These are phyloP conservation scores for Podiceps cristatus DNA, from an alignment of 2,113 vertebrate genomes.

Conservation along the genomic window DNA sequence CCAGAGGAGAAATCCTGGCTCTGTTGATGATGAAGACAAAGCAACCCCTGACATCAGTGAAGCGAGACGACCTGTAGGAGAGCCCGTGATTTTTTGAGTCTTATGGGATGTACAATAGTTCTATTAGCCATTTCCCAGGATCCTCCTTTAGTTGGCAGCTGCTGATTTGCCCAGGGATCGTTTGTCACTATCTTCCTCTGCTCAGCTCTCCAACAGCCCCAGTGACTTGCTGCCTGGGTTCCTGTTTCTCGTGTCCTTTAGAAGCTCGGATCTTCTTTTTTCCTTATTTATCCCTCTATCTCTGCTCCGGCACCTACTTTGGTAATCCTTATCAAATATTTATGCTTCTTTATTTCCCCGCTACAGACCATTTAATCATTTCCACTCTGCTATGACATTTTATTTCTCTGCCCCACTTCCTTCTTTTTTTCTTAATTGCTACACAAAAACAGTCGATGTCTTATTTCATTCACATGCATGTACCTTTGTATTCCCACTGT, in stretches of 20 bases:
- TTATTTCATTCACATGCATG: neutral
- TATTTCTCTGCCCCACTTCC: neutral
- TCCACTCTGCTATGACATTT: neutral
- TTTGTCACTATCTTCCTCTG: neutral
- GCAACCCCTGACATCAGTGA: neutral
- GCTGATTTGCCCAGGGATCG: neutral
- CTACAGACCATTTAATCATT: neutral
- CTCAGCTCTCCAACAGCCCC: neutral
- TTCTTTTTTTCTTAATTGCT: neutral
- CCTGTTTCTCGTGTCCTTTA: neutral
- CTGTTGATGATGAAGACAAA: neutral
- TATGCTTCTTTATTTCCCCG: conserved; percentile 4
- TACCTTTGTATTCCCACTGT: neutral
- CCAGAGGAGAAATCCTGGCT: neutral
- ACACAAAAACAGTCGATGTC: neutral
- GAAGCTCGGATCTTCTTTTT: neutral
- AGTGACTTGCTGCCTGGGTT: neutral
- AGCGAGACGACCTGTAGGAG: neutral
- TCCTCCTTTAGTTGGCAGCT: neutral
- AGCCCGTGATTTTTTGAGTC: neutral
- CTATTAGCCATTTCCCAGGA: neutral
- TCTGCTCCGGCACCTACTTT: conserved; percentile 4
- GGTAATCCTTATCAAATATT: conserved; percentile 32
- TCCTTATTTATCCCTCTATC: conserved; percentile 13
- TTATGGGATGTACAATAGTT: neutral